phyloP scores from a whole-genome alignment of 2,797 vertebrate genomes.

The Meda fulgida region DNA sequence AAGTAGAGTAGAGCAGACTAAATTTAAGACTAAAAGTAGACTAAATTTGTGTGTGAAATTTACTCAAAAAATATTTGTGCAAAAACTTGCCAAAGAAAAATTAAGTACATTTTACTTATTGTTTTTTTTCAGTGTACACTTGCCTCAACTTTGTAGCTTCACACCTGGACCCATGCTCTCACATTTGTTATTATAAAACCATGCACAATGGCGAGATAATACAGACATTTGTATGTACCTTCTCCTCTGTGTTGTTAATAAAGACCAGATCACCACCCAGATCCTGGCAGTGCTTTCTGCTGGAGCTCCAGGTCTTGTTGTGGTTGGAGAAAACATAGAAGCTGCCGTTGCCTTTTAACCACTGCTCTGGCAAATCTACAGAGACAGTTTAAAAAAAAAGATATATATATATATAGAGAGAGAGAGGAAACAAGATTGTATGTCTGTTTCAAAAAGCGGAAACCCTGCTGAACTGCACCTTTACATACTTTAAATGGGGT shows the following conservation, averaged over 20 bases:
- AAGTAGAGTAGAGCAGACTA: no score
- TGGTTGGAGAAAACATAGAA: constrained; percentile 44
- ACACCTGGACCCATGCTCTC: not conserved
- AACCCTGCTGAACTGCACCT: not conserved
- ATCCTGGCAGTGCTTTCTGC: constrained; percentile 37
- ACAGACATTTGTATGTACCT: constrained; percentile 23
- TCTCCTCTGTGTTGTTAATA: constrained; percentile 48
- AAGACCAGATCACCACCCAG: constrained; percentile 50
- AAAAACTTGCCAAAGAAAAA: no score
- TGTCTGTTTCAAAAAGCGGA: not conserved
- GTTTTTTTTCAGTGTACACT: no score
- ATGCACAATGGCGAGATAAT: not conserved
- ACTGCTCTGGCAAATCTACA: constrained; percentile 24
- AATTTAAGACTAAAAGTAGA: no score
- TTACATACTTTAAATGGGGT: not conserved
- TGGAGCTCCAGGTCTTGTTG: constrained; percentile 43
- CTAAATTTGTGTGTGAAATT: no score
- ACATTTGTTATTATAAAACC: not conserved
- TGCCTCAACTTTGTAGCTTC: not conserved
- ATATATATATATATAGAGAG: no score
- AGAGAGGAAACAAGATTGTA: not conserved
- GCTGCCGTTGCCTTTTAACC: constrained; percentile 23
- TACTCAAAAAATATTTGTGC: no score
- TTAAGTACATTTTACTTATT: no score
- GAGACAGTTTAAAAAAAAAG: no score